A percentile compares a stretch with the other conserved stretches of the same genome.
Evolutionary conservation across 2,797 vertebrate genomes (phyloP).

Genomic region (Peromyscus attwateri): DNA sequence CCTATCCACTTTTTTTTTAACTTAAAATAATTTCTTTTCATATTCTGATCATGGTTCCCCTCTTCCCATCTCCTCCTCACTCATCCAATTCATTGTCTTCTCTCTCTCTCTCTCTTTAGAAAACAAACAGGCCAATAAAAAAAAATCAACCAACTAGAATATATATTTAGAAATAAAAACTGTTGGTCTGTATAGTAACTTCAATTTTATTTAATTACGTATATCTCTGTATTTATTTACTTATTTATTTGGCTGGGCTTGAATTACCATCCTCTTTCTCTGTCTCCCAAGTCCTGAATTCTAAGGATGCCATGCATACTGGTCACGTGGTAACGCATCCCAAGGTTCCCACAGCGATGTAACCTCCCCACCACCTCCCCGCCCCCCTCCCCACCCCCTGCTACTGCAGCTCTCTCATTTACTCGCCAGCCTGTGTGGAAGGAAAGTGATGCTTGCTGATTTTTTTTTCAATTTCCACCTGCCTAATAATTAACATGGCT

Average conservation of each 20-base stretch:
- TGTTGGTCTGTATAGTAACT: not conserved
- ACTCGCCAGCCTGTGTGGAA: not conserved
- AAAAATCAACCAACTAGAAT: not conserved
- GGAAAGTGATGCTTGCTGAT: not conserved
- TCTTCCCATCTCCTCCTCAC: not conserved
- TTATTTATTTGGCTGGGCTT: not conserved
- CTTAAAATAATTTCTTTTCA: not conserved
- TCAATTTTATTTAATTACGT: not conserved
- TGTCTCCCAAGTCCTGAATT: not conserved
- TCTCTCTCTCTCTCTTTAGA: too few species aligned
- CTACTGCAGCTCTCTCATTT: not conserved
- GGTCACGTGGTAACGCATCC: not conserved
- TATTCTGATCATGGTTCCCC: not conserved
- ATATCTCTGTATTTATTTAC: too few species aligned
- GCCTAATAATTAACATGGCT: not conserved
- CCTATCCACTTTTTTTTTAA: not conserved
- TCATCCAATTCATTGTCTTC: not conserved
- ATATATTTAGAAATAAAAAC: not conserved
- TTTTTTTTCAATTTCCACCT: not conserved
- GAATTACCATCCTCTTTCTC: not conserved
- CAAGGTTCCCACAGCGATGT: not conserved
- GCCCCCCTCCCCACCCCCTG: not conserved
- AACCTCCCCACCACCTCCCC: not conserved
- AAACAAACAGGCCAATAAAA: not conserved
- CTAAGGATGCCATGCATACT: not conserved